A percentile compares a stretch with the other conserved stretches of the same genome.
Conservation (phyloP, 2,797 vertebrate genomes). For the Cercopithecus mitis region DNA sequence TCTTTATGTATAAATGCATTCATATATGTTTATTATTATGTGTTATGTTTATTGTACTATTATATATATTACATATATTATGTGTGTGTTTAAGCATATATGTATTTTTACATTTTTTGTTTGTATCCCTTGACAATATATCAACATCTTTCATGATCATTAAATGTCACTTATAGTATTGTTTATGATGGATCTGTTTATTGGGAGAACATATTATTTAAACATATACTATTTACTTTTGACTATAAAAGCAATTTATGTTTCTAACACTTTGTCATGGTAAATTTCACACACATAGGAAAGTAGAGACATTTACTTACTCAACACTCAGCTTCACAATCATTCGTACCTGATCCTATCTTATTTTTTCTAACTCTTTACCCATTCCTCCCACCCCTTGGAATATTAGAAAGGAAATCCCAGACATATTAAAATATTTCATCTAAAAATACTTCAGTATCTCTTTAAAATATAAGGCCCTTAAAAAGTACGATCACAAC, state of each 20-base stretch:
- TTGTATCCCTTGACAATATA: neutral
- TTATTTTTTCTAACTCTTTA: neutral
- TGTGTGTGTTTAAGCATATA: neutral
- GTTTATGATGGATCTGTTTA: neutral
- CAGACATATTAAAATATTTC: neutral
- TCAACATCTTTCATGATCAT: neutral
- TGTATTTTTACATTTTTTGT: neutral
- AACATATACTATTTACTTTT: neutral
- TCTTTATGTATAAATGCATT: neutral
- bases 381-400: neutral
- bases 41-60: neutral
- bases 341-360: neutral
- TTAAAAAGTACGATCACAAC: neutral
- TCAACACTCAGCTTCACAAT: neutral
- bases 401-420: neutral
- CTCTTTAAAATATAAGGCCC: neutral
- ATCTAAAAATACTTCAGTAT: neutral
- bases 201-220: neutral
- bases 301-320: neutral
- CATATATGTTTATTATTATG: neutral
- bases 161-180: neutral
- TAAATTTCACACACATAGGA: neutral
- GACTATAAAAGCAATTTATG: neutral
- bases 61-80: neutral
- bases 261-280: neutral